A percentile compares a stretch with the other conserved stretches of the same genome.
These are phyloP conservation scores for Capromys pilorides DNA, from an alignment of 2,797 vertebrate genomes.

Conservation along the genomic window DNA sequence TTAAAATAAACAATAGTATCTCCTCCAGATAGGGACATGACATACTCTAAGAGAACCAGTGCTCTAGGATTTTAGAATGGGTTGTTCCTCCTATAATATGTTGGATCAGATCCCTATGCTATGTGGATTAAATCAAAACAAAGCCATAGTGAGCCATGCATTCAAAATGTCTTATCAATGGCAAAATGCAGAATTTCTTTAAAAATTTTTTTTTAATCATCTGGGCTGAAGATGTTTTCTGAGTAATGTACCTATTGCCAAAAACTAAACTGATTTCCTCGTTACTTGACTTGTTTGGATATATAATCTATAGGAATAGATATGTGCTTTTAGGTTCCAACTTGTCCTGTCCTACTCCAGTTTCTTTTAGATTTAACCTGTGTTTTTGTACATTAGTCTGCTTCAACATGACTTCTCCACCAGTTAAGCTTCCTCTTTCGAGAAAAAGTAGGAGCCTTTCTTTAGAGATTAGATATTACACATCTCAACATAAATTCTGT, in stretches of 20 bases:
- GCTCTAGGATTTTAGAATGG: background rate
- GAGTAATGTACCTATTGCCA: background rate
- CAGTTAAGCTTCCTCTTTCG: background rate
- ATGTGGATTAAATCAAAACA: background rate
- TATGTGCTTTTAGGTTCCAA: slow-evolving; percentile 19
- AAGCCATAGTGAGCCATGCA: background rate
- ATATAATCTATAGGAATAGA: background rate
- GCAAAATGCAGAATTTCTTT: background rate
- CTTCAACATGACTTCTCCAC: background rate
- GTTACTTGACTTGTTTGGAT: background rate
- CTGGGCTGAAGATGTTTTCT: background rate
- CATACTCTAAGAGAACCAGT: background rate
- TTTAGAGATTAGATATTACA: slow-evolving; percentile 1
- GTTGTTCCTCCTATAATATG: background rate
- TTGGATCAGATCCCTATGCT: background rate
- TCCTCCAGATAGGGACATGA: background rate
- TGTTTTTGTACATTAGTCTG: background rate
- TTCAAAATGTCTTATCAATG: background rate
- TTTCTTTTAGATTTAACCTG: slow-evolving; percentile 9
- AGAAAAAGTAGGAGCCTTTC: slow-evolving; percentile 23
- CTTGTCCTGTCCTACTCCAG: background rate
- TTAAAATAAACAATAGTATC: slow-evolving; percentile 47
- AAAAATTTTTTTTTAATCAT: background rate
- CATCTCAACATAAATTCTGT: slow-evolving; percentile 48
- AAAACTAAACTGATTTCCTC: slow-evolving; percentile 6